Conservation (phyloP, 2,113 vertebrate genomes). For the Dipodomys merriami region DNA sequence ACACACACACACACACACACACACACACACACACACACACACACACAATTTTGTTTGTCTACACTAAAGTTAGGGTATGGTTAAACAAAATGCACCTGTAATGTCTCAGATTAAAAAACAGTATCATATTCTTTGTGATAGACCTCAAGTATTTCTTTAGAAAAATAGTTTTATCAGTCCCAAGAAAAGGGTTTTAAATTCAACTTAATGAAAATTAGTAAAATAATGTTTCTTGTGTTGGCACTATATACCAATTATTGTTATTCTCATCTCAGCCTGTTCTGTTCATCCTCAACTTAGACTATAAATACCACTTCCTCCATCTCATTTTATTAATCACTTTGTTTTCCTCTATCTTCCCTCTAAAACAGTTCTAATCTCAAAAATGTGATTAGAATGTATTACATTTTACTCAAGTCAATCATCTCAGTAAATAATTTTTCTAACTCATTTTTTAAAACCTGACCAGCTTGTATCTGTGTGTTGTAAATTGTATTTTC, state of each 20-base stretch:
- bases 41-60: slow-evolving; percentile 14
- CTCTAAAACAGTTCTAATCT: not conserved
- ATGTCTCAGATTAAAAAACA: not conserved
- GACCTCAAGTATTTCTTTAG: not conserved
- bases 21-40: no score
- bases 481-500: not conserved
- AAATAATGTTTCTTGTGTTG: not conserved
- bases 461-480: not conserved
- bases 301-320: not conserved
- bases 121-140: not conserved
- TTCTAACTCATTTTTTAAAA: slow-evolving; percentile 26
- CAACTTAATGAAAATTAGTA: not conserved
- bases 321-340: not conserved
- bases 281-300: not conserved
- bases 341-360: slow-evolving; percentile 50
- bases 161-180: slow-evolving; percentile 1
- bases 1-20: no score
- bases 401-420: slow-evolving; percentile 43
- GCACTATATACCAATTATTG: not conserved
- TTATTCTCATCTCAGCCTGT: not conserved
- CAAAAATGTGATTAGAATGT: not conserved
- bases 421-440: slow-evolving; percentile 29
- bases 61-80: not conserved
- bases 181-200: not conserved
- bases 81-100: not conserved